Evolutionary conservation across 2,113 vertebrate genomes (phyloP), one percentile per base, ranked within the genome.

Genomic region (Ictalurus furcatus): DNA sequence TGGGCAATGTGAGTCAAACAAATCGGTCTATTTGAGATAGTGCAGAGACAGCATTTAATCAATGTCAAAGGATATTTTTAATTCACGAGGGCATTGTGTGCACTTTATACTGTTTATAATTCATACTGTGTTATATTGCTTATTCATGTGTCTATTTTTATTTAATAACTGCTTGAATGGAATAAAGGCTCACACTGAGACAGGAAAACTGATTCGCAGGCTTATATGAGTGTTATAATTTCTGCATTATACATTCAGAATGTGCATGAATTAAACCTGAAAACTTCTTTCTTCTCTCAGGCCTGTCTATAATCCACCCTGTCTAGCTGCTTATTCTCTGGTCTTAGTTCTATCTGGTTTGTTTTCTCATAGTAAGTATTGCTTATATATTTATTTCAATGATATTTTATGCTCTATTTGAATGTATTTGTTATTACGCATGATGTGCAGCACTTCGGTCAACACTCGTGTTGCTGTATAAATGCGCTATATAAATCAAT

Each of bases 41-140:
- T 85, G 83, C 83, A 67, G 40, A 85, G 61, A n/a, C 61, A 85
- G 83, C 83, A 85, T 52, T 85, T 85, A 69, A n/a, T 69, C 67
- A 69, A 85, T 65, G 83, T 52, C 63, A 69, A 52, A 17, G 63
- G 30, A 40, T 69, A 69, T 69, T 85, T 56, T 85, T 69, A 19
- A 76, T 76, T 40, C 17, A 9, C 25, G 54, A 16, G 3, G 34
- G 14, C 12, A 34, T 11, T 73, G 48, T 71, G 84, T 56, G 67
- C 14, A 28, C 0, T 14, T 23, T 40, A 11, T 52, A 52, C 48
- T 52, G 48, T 52, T 52, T 52, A 52, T 11, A 23, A 74, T 74
- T 48, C 52, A 52, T 52, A 16, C 21, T 85, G 8, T 61, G 30
- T 85, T 8, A 25, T 74, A 34, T 21, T 34, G 84, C 83, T 44